Conservation (phyloP, 2,888 invertebrate species). For the Lithodes maja region DNA sequence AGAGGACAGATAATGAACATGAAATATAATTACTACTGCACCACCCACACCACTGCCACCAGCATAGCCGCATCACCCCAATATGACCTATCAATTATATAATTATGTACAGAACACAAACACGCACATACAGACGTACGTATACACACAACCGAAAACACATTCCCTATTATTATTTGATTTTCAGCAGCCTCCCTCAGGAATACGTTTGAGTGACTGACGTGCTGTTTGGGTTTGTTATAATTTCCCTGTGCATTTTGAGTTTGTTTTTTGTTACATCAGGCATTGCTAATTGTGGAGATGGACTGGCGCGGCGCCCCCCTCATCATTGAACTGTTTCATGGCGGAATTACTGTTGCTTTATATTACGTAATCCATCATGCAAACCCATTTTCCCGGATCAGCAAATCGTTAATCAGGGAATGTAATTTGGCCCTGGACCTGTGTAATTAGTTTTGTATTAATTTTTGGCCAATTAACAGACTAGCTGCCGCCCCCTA, state of each 20-base stretch:
- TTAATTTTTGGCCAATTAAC: constrained; percentile 11
- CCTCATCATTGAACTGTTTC: background rate
- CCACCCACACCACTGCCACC: background rate
- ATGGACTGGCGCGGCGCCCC: background rate
- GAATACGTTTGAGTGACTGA: constrained; percentile 1
- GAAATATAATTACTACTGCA: background rate
- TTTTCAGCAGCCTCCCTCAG: background rate
- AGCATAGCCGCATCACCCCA: constrained; percentile 1
- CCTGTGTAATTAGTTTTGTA: constrained; percentile 10
- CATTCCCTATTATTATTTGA: constrained; percentile 5
- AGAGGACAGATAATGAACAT: background rate
- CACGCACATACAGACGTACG: background rate
- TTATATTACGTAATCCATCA: constrained; percentile 17
- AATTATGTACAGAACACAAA: constrained; percentile 3
- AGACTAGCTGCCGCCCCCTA: background rate
- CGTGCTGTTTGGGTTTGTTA: background rate
- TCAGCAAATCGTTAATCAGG: constrained; percentile 15
- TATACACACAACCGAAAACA: constrained; percentile 14
- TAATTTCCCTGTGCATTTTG: background rate
- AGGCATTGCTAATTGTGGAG: background rate
- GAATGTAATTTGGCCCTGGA: constrained; percentile 10
- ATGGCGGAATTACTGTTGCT: background rate
- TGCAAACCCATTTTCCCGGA: constrained; percentile 5
- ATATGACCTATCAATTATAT: constrained; percentile 10
- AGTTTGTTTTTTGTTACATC: background rate